Evolutionary conservation across 2,797 vertebrate genomes (phyloP), one percentile per base, ranked within the genome.

Genomic region (Brachyrhaphis roseni): DNA sequence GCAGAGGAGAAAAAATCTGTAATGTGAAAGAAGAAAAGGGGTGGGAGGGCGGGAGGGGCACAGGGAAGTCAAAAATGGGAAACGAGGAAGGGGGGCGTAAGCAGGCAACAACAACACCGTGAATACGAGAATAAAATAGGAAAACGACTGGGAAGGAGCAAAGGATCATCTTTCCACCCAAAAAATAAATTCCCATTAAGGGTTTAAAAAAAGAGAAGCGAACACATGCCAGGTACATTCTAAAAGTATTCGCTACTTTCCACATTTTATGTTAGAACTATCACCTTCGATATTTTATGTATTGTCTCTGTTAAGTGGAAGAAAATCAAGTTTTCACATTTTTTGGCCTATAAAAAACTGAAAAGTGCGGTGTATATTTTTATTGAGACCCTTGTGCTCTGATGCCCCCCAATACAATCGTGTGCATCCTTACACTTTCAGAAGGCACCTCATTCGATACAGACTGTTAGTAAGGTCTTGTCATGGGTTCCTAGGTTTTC

Each of bases 1-100:
- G 41, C 80, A 82, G 70, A 75, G 59, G 82, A 72, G 71, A 90
- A 86, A 77, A 78, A 51, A 72, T 74, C 66, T 68, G 77, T 31
- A 47, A 78, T 53, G 76, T 49, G 46, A 51, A 68, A 68, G 62
- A 74, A 39, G 23, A 51, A 39, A 39, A 13, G 36, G 34, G 34
- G 12, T 68, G 76, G 75, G 28, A 71, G 76, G 74, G 64, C 34
- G 51, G 1, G 59, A 20, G 77, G 49, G 45, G 77, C 73, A 47
- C 70, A 75, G 55, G 41, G 41, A 82, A 74, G 74, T 1, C 53
- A 41, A 39, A 72, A 18, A 76, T 45, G 59, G 20, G 49, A 78
- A 78, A 80, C 72, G 16, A 81, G 62, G 34, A 23, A 15, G 23
- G 23, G 15, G 10, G 36, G 36, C 11, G 23, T 53, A 36, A 74